These are phyloP conservation scores for Hanleya hanleyi DNA, from an alignment of 2,888 invertebrate genomes.

Conservation along the genomic window DNA sequence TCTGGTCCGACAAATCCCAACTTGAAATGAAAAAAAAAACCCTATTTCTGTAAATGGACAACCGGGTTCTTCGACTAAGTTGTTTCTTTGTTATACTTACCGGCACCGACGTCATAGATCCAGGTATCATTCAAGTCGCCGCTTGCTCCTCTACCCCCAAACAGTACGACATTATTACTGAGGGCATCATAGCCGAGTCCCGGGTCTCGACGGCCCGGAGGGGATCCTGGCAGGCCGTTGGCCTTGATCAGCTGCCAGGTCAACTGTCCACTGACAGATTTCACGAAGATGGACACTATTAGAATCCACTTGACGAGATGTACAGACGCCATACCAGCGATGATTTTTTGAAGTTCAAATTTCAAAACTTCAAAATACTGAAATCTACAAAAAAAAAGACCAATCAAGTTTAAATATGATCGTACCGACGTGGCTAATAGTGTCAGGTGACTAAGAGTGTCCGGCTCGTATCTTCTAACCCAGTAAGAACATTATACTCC, in stretches of 20 bases:
- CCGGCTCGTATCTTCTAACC: too few species aligned
- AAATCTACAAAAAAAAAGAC: too few species aligned
- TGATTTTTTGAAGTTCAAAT: too few species aligned
- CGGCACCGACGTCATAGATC: slow-evolving; percentile 31
- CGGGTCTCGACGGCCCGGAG: slow-evolving; percentile 24
- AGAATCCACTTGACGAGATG: too few species aligned
- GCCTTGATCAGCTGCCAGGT: background rate
- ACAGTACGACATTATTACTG: slow-evolving; percentile 30
- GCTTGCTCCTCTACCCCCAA: slow-evolving; percentile 33
- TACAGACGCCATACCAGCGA: too few species aligned
- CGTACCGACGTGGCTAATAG: too few species aligned
- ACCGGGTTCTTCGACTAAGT: background rate
- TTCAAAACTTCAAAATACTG: too few species aligned
- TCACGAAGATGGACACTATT: too few species aligned
- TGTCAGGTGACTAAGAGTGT: too few species aligned
- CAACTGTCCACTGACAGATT: background rate
- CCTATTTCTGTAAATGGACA: background rate
- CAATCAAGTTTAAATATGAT: too few species aligned
- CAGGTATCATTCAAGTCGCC: slow-evolving; percentile 36
- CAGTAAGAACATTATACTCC: too few species aligned
- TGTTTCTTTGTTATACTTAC: slow-evolving; percentile 14
- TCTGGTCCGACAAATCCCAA: too few species aligned
- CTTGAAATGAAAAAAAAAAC: background rate
- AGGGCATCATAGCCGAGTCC: slow-evolving; percentile 24
- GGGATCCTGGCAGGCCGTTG: background rate